Evolutionary conservation across 1,140 invertebrate species (phyloP).

Genomic region (Drosophila bipectinata): DNA sequence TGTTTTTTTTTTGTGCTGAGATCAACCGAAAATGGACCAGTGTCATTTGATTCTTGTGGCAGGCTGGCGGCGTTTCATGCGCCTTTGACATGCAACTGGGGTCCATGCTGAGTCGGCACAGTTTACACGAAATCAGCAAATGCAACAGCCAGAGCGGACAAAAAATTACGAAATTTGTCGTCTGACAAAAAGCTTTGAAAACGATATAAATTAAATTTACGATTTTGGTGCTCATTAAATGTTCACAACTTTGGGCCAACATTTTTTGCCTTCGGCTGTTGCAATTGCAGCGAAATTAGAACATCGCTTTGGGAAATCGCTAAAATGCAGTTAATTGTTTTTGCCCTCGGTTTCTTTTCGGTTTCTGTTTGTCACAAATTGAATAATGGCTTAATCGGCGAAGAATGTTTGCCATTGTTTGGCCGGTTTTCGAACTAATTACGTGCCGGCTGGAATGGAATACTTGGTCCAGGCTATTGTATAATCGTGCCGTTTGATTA

Average conservation of each 20-base stretch:
- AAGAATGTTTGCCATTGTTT: constrained; percentile 30
- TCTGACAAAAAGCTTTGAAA: constrained; percentile 77
- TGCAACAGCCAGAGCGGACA: constrained; percentile 22
- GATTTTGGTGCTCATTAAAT: constrained; percentile 81
- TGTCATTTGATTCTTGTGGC: constrained; percentile 62
- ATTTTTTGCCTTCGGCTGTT: constrained; percentile 12
- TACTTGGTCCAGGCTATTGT: constrained; percentile 46
- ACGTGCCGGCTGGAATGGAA: constrained; percentile 18
- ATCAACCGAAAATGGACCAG: constrained; percentile 57
- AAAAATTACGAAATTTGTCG: constrained; percentile 80
- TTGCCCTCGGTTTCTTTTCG: constrained; percentile 12
- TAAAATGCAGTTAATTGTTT: constrained; percentile 74
- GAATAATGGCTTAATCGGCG: constrained; percentile 78
- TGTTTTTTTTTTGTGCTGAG: constrained; percentile 3
- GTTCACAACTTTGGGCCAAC: constrained; percentile 56
- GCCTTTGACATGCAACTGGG: constrained; percentile 75
- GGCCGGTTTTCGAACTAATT: constrained; percentile 19
- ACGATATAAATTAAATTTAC: constrained; percentile 82
- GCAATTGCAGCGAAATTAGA: constrained; percentile 54
- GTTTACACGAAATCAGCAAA: constrained; percentile 60
- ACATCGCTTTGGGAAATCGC: constrained; percentile 75
- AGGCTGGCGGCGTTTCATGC: constrained; percentile 67
- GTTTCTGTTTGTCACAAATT: constrained; percentile 74
- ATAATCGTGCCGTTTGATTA: constrained; percentile 58
- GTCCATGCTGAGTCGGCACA: constrained; percentile 58